A percentile compares a stretch with the other conserved stretches of the same genome.
Conservation (phyloP, 2,888 invertebrate genomes). For the Zygogramma bicolorata region DNA sequence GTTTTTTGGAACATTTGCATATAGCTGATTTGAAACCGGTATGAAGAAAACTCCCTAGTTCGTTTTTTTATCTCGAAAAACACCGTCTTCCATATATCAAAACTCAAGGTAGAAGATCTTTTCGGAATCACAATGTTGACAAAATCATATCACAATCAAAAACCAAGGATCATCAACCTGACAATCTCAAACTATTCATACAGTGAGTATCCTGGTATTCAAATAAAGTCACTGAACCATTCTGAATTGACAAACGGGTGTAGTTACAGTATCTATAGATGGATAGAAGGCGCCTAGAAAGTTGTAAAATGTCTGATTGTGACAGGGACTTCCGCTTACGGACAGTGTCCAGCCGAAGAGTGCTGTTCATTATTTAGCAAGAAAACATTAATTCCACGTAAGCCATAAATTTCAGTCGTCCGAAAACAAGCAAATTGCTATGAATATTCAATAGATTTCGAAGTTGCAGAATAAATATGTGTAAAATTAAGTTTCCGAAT, state of each 20-base stretch:
- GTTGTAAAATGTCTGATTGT: conserved; percentile 38
- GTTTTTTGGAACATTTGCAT: too few species aligned
- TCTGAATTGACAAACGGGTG: background rate
- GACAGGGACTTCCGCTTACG: conserved; percentile 29
- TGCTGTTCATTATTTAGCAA: background rate
- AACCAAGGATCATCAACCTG: too few species aligned
- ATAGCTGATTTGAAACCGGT: too few species aligned
- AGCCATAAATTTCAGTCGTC: background rate
- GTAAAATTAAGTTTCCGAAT: too few species aligned
- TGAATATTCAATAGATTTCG: background rate
- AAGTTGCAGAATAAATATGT: background rate
- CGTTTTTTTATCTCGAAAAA: too few species aligned
- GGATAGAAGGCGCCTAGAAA: conserved; percentile 33
- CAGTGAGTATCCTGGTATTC: background rate
- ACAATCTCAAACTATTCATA: too few species aligned
- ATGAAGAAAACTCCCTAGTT: too few species aligned
- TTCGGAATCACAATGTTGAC: too few species aligned
- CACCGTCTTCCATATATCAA: too few species aligned
- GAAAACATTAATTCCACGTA: background rate
- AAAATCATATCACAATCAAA: too few species aligned
- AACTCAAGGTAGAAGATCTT: too few species aligned
- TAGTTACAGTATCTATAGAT: background rate
- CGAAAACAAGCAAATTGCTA: background rate
- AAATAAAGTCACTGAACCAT: background rate
- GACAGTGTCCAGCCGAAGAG: conserved; percentile 32